A percentile compares a stretch with the other conserved stretches of the same genome.
These are phyloP conservation scores for Gopherus evgoodei DNA, from an alignment of 2,113 vertebrate species.

Conservation along the genomic window DNA sequence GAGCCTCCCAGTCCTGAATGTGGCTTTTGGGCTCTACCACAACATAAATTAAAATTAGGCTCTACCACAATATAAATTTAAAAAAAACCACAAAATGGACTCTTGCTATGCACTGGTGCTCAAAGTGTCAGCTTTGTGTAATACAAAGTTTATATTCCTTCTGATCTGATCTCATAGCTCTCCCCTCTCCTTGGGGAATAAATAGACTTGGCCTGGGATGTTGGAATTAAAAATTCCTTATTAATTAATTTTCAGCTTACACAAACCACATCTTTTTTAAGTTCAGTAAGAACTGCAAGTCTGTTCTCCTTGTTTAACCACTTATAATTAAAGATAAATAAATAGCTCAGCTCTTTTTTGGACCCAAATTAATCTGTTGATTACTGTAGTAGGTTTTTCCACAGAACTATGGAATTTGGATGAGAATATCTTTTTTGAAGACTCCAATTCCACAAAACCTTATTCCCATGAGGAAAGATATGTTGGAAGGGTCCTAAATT, in stretches of 20 bases:
- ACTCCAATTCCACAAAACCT: neutral
- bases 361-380: conserved; percentile 34
- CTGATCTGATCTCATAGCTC: conserved; percentile 73
- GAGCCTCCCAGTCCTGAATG: neutral
- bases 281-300: conserved; percentile 73
- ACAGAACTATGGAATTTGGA: neutral
- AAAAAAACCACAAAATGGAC: neutral
- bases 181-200: conserved; percentile 62
- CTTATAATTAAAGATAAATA: conserved; percentile 72
- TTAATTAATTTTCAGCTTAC: conserved; percentile 82
- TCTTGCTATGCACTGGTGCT: neutral
- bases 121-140: conserved; percentile 4
- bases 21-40: neutral
- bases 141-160: conserved; percentile 56
- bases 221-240: conserved; percentile 76
- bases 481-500: neutral
- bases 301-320: conserved; percentile 73
- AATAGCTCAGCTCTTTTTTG: conserved; percentile 51
- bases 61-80: neutral
- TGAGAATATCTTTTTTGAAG: neutral
- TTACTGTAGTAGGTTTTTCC: conserved; percentile 9
- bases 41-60: neutral
- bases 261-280: conserved; percentile 70
- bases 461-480: neutral
- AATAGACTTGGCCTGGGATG: conserved; percentile 72